Conservation (phyloP, 1,140 invertebrate species). For the Zaprionus taronus region DNA sequence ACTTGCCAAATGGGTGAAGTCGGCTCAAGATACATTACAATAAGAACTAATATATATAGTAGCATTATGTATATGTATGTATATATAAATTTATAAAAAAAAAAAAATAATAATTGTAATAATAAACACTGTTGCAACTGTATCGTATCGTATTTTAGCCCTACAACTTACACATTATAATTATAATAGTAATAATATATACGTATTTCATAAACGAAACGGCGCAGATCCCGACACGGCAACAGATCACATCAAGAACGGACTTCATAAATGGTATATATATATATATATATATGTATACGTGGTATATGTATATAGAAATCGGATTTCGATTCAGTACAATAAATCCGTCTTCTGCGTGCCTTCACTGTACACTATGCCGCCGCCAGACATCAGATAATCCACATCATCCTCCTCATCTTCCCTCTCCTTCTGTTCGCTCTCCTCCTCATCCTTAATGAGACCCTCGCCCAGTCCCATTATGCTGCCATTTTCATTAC, state of each 20-base stretch:
- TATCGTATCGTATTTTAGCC: slow-evolving; percentile 38
- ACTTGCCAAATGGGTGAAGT: slow-evolving; percentile 7
- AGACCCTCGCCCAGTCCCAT: slow-evolving; percentile 62
- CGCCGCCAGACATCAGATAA: slow-evolving; percentile 86
- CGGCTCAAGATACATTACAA: slow-evolving; percentile 52
- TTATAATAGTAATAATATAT: slow-evolving; percentile 33
- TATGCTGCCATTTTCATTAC: slow-evolving; percentile 55
- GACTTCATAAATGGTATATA: slow-evolving; percentile 37
- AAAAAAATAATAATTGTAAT: slow-evolving; percentile 32
- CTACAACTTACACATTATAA: slow-evolving; percentile 74
- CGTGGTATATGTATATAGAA: slow-evolving; percentile 8
- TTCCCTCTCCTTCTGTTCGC: slow-evolving; percentile 6
- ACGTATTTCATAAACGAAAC: slow-evolving; percentile 5
- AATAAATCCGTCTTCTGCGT: slow-evolving; percentile 87
- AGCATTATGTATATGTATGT: slow-evolving; percentile 30
- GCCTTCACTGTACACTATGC: slow-evolving; percentile 87
- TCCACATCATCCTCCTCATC: slow-evolving; percentile 47
- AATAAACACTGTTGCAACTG: slow-evolving; percentile 38
- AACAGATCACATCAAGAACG: slow-evolving; percentile 1
- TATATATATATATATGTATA: slow-evolving; percentile 52
- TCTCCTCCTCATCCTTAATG: slow-evolving; percentile 49
- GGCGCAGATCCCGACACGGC: neutral
- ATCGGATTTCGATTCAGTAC: slow-evolving; percentile 83
- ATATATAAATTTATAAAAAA: slow-evolving; percentile 60
- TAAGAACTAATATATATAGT: slow-evolving; percentile 43